Conservation (phyloP, 2,113 vertebrate species). For the Chloropsis cyanopogon region DNA sequence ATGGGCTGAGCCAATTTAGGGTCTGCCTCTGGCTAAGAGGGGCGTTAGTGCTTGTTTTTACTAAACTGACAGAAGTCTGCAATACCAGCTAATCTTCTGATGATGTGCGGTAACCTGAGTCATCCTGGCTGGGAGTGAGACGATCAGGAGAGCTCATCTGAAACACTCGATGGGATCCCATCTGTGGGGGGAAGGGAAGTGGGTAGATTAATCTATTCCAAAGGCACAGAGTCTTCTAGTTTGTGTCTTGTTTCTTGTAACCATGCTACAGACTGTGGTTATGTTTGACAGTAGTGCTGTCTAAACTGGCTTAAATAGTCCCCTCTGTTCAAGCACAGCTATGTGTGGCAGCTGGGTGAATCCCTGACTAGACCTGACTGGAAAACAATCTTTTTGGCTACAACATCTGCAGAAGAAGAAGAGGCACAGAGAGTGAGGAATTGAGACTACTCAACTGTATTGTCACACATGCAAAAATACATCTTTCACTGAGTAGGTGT, state of each 20-base stretch:
- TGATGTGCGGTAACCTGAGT: not conserved
- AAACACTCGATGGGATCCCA: not conserved
- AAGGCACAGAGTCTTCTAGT: not conserved
- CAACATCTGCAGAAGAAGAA: not conserved
- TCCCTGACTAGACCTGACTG: not conserved
- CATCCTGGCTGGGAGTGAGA: not conserved
- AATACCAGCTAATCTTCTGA: not conserved
- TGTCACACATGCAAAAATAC: not conserved
- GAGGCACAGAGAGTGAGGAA: not conserved
- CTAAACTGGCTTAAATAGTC: slow-evolving; percentile 18
- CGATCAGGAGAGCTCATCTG: not conserved
- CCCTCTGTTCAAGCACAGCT: not conserved
- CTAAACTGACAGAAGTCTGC: not conserved
- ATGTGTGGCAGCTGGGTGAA: not conserved
- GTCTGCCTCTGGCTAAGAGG: not conserved
- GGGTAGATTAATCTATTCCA: not conserved
- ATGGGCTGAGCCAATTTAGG: not conserved
- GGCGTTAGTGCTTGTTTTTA: not conserved
- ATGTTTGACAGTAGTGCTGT: not conserved
- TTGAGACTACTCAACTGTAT: not conserved
- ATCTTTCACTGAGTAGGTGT: not conserved
- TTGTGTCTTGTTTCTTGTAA: not conserved
- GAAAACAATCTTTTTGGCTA: not conserved
- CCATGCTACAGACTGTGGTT: not conserved
- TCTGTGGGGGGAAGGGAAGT: not conserved